Evolutionary conservation across 2,888 invertebrate species (phyloP).

Genomic region (Plagodis dolabraria): DNA sequence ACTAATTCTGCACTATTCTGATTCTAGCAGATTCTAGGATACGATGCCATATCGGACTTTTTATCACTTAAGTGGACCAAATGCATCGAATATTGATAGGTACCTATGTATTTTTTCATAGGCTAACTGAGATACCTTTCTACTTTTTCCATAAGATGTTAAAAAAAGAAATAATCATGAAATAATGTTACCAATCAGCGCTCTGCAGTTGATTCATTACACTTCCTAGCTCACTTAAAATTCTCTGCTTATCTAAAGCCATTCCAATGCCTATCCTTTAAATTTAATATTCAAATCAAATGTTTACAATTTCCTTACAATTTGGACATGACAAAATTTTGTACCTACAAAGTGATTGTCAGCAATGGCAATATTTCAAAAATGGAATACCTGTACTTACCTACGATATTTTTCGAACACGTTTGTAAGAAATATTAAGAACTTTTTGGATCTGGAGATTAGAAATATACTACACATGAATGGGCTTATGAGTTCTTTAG

Average conservation of each 20-base stretch:
- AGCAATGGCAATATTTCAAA: background rate
- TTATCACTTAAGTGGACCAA: too few species aligned
- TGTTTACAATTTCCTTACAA: slow-evolving; percentile 39
- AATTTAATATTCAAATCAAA: slow-evolving; percentile 20
- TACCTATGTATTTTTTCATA: too few species aligned
- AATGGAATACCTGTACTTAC: background rate
- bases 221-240: slow-evolving; percentile 75
- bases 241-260: slow-evolving; percentile 73
- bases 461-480: too few species aligned
- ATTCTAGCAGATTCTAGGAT: too few species aligned
- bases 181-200: slow-evolving; percentile 66
- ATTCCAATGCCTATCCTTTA: slow-evolving; percentile 47
- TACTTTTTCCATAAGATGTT: background rate
- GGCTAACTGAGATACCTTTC: background rate
- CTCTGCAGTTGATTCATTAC: slow-evolving; percentile 76
- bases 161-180: too few species aligned
- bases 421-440: too few species aligned
- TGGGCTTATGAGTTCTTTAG: too few species aligned
- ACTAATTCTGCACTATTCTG: too few species aligned
- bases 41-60: too few species aligned
- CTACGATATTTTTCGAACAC: background rate
- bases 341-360: slow-evolving; percentile 6
- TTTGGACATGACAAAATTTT: slow-evolving; percentile 38
- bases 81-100: too few species aligned
- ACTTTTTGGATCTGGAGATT: too few species aligned